Evolutionary conservation across 2,888 invertebrate genomes (phyloP).

Genomic region (Serripes groenlandicus): DNA sequence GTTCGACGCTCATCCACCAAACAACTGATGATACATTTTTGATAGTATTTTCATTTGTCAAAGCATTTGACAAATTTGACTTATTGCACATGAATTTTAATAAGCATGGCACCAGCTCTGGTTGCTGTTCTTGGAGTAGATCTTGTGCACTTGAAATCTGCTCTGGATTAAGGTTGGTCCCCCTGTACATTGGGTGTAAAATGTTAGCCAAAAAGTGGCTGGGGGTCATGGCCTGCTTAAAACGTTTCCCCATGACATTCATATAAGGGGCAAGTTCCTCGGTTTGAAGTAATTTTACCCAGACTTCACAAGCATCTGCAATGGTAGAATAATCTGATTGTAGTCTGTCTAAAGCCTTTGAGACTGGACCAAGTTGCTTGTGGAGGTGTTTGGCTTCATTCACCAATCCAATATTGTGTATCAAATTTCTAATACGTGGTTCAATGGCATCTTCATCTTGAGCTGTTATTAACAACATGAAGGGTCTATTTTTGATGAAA

Average conservation of each 20-base stretch:
- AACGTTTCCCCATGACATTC: constrained; percentile 24
- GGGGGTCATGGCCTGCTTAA: constrained; percentile 47
- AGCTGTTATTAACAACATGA: constrained; percentile 24
- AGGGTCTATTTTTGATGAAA: constrained; percentile 29
- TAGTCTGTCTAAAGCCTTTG: constrained; percentile 27
- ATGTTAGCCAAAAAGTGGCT: constrained; percentile 52
- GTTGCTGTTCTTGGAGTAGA: no score
- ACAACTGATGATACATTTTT: no score
- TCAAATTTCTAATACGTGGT: constrained; percentile 30
- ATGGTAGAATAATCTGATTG: constrained; percentile 41
- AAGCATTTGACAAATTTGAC: no score
- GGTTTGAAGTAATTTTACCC: constrained; percentile 27
- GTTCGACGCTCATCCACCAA: no score
- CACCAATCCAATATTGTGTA: constrained; percentile 46
- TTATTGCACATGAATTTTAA: no score
- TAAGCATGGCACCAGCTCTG: no score
- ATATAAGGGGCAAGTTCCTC: constrained; percentile 27
- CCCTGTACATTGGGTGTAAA: constrained; percentile 56
- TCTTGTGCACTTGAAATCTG: constrained; percentile 38
- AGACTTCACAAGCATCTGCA: constrained; percentile 54
- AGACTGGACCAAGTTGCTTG: constrained; percentile 37
- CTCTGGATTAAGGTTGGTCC: constrained; percentile 35
- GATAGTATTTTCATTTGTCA: no score
- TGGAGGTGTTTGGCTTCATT: constrained; percentile 45
- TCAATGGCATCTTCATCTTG: constrained; percentile 51